Conservation (phyloP, 2,888 invertebrate genomes). For the Tuta absoluta region DNA sequence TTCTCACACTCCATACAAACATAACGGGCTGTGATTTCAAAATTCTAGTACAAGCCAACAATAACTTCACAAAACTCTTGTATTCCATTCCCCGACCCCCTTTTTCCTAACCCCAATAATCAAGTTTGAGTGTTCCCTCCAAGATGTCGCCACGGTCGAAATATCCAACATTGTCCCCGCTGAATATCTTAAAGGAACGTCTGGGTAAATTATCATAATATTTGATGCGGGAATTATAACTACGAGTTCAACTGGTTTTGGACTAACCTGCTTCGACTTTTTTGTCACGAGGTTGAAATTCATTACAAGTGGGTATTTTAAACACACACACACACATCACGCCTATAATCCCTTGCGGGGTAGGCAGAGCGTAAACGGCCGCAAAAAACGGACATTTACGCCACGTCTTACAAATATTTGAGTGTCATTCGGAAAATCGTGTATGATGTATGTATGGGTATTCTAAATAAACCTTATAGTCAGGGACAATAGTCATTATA, state of each 20-base stretch:
- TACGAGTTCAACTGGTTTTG: not conserved
- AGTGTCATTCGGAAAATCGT: no score
- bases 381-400: no score
- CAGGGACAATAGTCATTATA: no score
- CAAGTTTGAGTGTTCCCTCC: conserved; percentile 66
- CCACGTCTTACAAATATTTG: no score
- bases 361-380: no score
- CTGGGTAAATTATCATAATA: conserved; percentile 70
- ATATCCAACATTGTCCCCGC: conserved; percentile 59
- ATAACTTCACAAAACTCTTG: conserved; percentile 12
- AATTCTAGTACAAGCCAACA: not conserved
- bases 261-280: no score
- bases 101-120: conserved; percentile 51
- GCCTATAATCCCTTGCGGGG: no score
- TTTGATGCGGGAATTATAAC: conserved; percentile 39
- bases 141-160: conserved; percentile 63
- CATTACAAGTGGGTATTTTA: no score
- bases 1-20: not conserved
- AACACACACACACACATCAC: no score
- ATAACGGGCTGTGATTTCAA: not conserved
- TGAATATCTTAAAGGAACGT: conserved; percentile 44
- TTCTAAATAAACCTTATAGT: no score
- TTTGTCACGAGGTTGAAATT: no score
- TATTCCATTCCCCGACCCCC: not conserved
- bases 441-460: no score